A percentile compares a stretch with the other conserved stretches of the same genome.
Evolutionary conservation across 35 echinoderm and acorn worm genomes (phyloP).

Genomic region (Amphiura filiformis): DNA sequence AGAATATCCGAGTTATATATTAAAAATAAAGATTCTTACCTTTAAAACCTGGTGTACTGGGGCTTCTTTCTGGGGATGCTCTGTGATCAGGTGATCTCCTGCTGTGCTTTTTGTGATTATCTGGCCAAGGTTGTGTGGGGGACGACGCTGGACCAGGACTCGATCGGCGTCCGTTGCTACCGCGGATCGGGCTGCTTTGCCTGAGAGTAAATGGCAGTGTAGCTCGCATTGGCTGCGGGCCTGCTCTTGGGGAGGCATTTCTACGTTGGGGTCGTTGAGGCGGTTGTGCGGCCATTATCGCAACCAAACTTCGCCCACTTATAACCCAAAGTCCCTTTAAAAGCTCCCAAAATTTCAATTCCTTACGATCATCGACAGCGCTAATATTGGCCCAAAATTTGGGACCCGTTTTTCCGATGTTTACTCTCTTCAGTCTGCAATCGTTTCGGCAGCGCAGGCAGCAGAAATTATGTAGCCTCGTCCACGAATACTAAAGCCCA

Average conservation of each 20-base stretch:
- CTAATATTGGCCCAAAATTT: conserved; percentile 3
- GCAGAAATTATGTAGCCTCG: neutral
- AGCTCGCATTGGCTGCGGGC: conserved; percentile 88
- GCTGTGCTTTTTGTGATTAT: conserved; percentile 73
- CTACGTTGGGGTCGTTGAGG: conserved; percentile 66
- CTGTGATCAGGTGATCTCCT: conserved; percentile 76
- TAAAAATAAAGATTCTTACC: conserved; percentile 35
- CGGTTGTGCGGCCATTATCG: conserved; percentile 71
- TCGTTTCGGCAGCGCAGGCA: neutral
- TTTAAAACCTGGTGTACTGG: conserved; percentile 90
- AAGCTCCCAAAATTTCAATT: neutral
- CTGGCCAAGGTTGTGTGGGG: conserved; percentile 77
- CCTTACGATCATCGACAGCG: neutral
- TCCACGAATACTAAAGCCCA: neutral
- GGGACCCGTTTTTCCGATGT: neutral
- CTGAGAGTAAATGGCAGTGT: conserved; percentile 79
- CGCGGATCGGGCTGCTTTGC: conserved; percentile 86
- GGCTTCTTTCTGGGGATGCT: conserved; percentile 95
- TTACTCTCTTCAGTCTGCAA: neutral
- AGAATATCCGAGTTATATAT: neutral
- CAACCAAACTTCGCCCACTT: conserved; percentile 4
- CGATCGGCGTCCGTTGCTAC: conserved; percentile 75
- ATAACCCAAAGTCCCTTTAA: neutral
- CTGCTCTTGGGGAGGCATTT: conserved; percentile 84
- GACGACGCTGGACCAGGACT: conserved; percentile 74